phyloP scores from a whole-genome alignment of 2,888 invertebrate species.

The Drosophila kambysellisi region DNA sequence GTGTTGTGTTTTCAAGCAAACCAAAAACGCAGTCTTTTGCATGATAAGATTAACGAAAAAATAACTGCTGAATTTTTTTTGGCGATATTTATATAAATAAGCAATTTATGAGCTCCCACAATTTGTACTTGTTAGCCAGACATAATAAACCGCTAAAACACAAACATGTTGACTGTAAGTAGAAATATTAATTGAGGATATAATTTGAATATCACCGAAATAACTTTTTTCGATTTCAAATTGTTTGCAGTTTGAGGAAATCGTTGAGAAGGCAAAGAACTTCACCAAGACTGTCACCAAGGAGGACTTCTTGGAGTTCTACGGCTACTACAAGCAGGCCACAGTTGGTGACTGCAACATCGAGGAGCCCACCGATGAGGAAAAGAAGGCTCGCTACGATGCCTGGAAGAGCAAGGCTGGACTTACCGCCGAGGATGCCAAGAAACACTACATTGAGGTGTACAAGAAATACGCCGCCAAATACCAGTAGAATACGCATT shows the following conservation, averaged over 20 bases:
- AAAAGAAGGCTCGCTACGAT: conserved; percentile 97
- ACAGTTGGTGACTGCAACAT: conserved; percentile 92
- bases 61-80: conserved; percentile 24
- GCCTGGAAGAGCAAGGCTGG: conserved; percentile 95
- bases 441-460: conserved; percentile 92
- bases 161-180: conserved; percentile 79
- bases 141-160: conserved; percentile 38
- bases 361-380: conserved; percentile 94
- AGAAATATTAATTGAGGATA: neutral
- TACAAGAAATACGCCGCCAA: conserved; percentile 87
- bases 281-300: conserved; percentile 91
- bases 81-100: conserved; percentile 54
- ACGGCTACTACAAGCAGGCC: conserved; percentile 94
- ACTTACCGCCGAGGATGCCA: conserved; percentile 90
- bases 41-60: conserved; percentile 55
- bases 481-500: conserved; percentile 81
- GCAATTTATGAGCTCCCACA: conserved; percentile 39
- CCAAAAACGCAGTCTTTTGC: conserved; percentile 26
- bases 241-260: conserved; percentile 88
- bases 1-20: conserved; percentile 6
- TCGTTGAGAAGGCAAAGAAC: conserved; percentile 90
- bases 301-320: conserved; percentile 92
- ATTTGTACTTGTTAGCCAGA: conserved; percentile 57
- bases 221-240: neutral
- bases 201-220: neutral